Conservation (phyloP, 2,888 invertebrate genomes). For the Phengaris arion region DNA sequence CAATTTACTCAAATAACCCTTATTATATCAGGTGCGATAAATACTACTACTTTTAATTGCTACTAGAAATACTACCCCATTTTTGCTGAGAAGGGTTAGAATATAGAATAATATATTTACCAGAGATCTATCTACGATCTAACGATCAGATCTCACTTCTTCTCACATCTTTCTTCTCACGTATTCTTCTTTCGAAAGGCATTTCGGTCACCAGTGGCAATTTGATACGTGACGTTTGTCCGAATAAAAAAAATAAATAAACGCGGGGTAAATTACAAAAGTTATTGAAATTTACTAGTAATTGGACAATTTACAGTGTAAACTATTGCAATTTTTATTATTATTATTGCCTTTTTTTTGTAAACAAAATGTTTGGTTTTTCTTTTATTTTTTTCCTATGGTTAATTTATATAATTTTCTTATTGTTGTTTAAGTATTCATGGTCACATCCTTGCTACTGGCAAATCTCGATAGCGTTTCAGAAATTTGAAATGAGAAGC, state of each 20-base stretch:
- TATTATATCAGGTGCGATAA: background rate
- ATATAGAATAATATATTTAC: background rate
- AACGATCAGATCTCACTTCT: background rate
- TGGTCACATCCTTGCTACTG: background rate
- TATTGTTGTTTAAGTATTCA: too few relatives aligned
- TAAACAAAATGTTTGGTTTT: too few relatives aligned
- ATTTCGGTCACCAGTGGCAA: background rate
- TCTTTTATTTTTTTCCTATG: too few relatives aligned
- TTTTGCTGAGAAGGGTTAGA: conserved; percentile 1
- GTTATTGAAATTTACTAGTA: too few relatives aligned
- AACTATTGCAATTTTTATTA: too few relatives aligned
- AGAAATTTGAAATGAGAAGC: background rate
- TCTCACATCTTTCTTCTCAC: conserved; percentile 17
- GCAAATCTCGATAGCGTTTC: background rate
- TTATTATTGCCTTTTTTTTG: too few relatives aligned
- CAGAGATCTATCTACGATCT: background rate
- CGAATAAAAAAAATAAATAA: background rate
- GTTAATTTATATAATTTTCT: too few relatives aligned
- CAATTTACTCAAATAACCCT: background rate
- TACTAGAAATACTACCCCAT: background rate
- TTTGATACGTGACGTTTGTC: background rate
- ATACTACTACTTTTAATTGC: background rate
- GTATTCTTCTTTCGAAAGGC: background rate
- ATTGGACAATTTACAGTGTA: too few relatives aligned
- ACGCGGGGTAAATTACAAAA: too few relatives aligned